These are phyloP conservation scores for Hypocryptadius cinnamomeus DNA, from an alignment of 2,113 vertebrate species.

Conservation along the genomic window DNA sequence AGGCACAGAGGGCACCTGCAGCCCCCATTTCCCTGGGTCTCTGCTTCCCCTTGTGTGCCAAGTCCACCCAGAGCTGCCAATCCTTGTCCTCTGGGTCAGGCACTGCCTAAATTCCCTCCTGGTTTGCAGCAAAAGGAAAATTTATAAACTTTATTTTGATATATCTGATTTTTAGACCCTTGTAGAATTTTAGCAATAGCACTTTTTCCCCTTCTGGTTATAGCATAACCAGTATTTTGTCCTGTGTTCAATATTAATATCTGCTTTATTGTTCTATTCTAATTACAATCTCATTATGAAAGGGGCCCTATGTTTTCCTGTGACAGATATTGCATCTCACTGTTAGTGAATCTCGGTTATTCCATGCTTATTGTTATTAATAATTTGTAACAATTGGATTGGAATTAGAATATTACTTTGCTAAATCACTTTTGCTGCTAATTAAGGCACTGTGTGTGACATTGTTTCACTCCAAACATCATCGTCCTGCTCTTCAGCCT, in stretches of 20 bases:
- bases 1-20: background rate
- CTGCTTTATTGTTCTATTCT: conserved; percentile 27
- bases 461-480: conserved; percentile 5
- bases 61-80: background rate
- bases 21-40: background rate
- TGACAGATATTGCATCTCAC: conserved; percentile 20
- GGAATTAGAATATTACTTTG: conserved; percentile 45
- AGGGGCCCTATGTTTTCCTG: background rate
- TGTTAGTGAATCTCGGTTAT: background rate
- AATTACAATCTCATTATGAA: conserved; percentile 32
- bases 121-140: background rate
- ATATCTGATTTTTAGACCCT: background rate
- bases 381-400: conserved; percentile 37
- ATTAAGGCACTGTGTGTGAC: conserved; percentile 18
- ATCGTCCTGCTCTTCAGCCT: background rate
- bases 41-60: background rate
- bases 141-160: background rate
- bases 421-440: conserved; percentile 54
- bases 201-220: background rate
- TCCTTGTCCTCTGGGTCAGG: background rate
- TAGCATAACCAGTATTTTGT: background rate
- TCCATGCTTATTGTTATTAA: conserved; percentile 33
- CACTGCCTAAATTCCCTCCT: background rate
- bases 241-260: background rate
- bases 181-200: background rate